Evolutionary conservation across 1,140 invertebrate species (phyloP), one percentile per base, ranked within the genome.

Genomic region (Lysiphlebus fabarum): DNA sequence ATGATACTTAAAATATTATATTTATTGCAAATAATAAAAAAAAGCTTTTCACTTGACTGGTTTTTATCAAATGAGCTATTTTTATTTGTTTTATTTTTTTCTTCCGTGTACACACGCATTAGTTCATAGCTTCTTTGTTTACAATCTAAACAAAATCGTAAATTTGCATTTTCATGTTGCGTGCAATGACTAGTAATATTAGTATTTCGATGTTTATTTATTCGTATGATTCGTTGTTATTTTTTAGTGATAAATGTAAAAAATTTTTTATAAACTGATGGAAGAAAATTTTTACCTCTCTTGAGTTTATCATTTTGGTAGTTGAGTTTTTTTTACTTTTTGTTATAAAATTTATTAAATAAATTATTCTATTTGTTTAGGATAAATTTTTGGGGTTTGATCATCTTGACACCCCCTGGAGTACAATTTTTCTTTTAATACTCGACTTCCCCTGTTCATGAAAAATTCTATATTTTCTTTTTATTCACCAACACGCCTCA

Each of bases 161-260:
- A 70, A 72, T 72, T 72, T 69, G 57, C 70, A 70, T 70, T 61
- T 44, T 58, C 64, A 66, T 55, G 48, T 71, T 64, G 68, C 70
- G 70, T 71, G 70, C 53, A 49, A 12, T 49, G 62, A 68, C 63
- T 70, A 68, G 71, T 70, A 72, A 72, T 53, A 65, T 61, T 33
- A 53, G 41, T 53, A 62, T 44, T 45, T 51, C 59, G 59, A 47
- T 59, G 49, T 57, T 51, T 53, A 55, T n/a, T 67, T 63, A 56
- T 38, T 60, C 53, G 14, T 4, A 26, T 26, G 17, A 26, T 26
- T 26, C 17, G 17, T 26, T 26, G 4, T n/a, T n/a, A n/a, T n/a
- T n/a, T 26, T 26, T 26, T 26, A 26, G 17, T 26, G 17, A n/a
- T n/a, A n/a, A n/a, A n/a, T n/a, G 17, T 26, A 4, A 26, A 26